phyloP scores from a whole-genome alignment of 2,888 invertebrate genomes.

The Cistogaster globosa region DNA sequence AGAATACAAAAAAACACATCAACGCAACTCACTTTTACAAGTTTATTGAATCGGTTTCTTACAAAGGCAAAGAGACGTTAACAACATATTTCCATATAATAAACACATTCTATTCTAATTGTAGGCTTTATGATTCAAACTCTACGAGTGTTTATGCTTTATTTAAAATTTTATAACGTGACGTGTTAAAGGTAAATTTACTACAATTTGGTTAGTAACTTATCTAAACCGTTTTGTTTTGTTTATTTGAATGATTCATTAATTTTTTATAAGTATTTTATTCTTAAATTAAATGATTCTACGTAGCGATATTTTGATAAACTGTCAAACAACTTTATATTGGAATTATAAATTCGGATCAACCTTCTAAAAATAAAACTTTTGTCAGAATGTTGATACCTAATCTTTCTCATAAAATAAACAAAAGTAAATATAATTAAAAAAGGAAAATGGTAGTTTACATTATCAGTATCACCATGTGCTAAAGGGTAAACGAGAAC shows the following conservation, averaged over 20 bases:
- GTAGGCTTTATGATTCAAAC: not conserved
- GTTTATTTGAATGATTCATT: constrained; percentile 34
- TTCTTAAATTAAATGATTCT: too few relatives aligned
- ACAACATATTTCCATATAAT: not conserved
- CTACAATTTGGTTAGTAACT: constrained; percentile 37
- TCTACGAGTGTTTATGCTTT: not conserved
- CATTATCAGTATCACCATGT: too few relatives aligned
- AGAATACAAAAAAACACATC: not conserved
- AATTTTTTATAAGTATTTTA: not conserved
- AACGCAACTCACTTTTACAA: not conserved
- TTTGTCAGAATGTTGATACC: too few relatives aligned
- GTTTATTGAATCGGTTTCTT: not conserved
- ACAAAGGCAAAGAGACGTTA: not conserved
- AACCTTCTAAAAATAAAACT: too few relatives aligned
- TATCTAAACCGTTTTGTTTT: constrained; percentile 33
- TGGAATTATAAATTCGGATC: too few relatives aligned
- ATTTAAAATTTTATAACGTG: not conserved
- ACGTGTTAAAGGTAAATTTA: constrained; percentile 22
- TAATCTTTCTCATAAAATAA: too few relatives aligned
- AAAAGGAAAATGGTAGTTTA: too few relatives aligned
- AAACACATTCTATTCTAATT: not conserved
- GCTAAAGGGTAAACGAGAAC: too few relatives aligned
- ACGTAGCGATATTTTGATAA: too few relatives aligned
- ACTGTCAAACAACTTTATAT: too few relatives aligned
- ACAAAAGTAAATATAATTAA: too few relatives aligned